Conservation (phyloP, 2,113 vertebrate species). For the Vidua chalybeata region DNA sequence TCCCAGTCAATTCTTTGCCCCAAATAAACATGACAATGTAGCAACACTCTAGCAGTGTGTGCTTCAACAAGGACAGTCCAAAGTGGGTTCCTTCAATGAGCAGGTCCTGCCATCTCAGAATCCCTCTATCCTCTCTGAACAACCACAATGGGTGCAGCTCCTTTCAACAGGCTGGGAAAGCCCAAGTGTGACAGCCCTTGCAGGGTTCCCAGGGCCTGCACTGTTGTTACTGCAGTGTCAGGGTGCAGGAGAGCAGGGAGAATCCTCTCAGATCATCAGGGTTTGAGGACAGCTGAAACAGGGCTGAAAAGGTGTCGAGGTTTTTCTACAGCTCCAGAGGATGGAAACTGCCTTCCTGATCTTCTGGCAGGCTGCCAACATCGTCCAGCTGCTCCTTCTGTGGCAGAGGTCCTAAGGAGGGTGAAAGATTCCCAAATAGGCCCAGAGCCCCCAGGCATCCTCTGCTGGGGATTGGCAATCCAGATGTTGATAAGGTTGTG, state of each 20-base stretch:
- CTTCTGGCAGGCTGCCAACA: not conserved
- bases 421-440: not conserved
- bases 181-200: not conserved
- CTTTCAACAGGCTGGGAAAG: not conserved
- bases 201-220: not conserved
- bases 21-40: not conserved
- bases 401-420: not conserved
- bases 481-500: not conserved
- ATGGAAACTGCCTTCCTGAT: not conserved
- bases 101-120: not conserved
- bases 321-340: not conserved
- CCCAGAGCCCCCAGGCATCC: not conserved
- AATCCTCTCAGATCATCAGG: not conserved
- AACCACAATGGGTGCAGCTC: not conserved
- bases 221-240: not conserved
- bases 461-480: not conserved
- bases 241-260: not conserved
- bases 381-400: not conserved
- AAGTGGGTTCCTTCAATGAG: not conserved
- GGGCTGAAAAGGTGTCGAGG: accelerated
- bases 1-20: not conserved
- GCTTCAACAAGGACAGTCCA: not conserved
- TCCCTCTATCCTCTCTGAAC: not conserved
- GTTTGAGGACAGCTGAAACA: not conserved
- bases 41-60: not conserved